Evolutionary conservation across 2,113 vertebrate genomes (phyloP), one percentile per base, ranked within the genome.

Genomic region (Actinemys pallida): DNA sequence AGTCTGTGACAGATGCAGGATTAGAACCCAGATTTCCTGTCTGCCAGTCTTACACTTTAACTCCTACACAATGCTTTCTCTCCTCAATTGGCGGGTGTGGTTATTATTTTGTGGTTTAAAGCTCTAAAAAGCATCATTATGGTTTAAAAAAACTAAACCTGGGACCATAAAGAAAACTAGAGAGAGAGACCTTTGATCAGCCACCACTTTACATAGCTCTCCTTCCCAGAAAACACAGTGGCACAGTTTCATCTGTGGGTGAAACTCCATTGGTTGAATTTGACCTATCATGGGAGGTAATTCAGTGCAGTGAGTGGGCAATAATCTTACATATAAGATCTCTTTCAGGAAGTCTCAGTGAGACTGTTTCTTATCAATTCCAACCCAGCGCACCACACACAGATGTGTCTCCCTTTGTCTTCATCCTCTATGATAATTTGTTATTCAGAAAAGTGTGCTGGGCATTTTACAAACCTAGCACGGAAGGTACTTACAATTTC

Each of bases 201-300:
- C 75, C 24, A 47, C 22, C 42, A 27, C 11, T 76, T 24, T 24
- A 42, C 72, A 24, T 45, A 25, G 39, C 20, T 75, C 11, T 25
- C 4, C 69, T 45, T 42, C 24, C 72, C 42, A 47, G 45, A 42
- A 76, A 76, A 47, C 24, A 27, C 42, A 27, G 6, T 76, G 75
- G 25, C 39, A 24, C 25, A 47, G 12, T 42, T 27, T 76, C 24
- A 76, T 47, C 75, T 76, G 22, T 45, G 42, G 65, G 65, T 25
- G 75, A 76, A 45, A 45, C 90, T 96, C 92, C 89, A 90, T 47
- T 95, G 94, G 94, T 95, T 93, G 90, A 89, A 29, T 91, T 94
- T 86, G 78, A 92, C 87, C 83, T 57, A 75, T 86, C 57, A 54
- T 54, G 81, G 56, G 52, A 65, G 22, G 79, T 88, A 91, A 94